Evolutionary conservation across 2,797 vertebrate species (phyloP), one percentile per base, ranked within the genome.

Genomic region (Gallinago solitaria): DNA sequence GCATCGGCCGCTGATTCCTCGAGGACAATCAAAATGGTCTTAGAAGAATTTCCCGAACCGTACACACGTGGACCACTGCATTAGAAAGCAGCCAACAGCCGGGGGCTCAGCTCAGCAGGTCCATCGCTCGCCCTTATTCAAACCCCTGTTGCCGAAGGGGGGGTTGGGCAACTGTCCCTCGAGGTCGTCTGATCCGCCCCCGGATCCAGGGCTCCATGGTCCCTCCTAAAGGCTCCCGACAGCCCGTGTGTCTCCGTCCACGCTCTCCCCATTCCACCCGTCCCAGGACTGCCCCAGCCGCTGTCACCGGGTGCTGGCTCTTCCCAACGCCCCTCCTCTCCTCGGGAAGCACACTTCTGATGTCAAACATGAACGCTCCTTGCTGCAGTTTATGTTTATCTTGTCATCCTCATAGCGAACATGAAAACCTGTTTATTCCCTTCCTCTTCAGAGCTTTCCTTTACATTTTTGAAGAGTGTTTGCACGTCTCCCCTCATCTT

Each of bases 391-490:
- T 84, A 45, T 77, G 91, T 95, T 95, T 91, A 27, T 35, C 95
- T 96, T 96, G 96, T 95, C 95, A 93, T 89, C 91, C 91, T 94
- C 93, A 14, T 0, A 80, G 94, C 4, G 13, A 91, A 91, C 95
- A 94, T 75, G 94, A 95, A 95, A 95, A 96, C 87, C 91, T 95
- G 87, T 89, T 96, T 96, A 87, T 93, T 87, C 91, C 51, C 82
- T 67, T 47, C 89, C 78, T 87, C 91, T 83, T 63, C 87, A 60
- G 84, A 85, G 93, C 90, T 86, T 41, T 35, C 82, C 89, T 90
- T 60, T 83, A 86, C 77, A 81, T 71, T 65, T 95, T 83, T 96
- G 95, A 94, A 97, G 95, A 6, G n/a, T 74, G 39, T 69, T 95
- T 63, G 30, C 76, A 9, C 12, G 15, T 71, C 87, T 85, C 16